Conservation (phyloP, 2,888 invertebrate genomes). For the Anarsia innoxiella region DNA sequence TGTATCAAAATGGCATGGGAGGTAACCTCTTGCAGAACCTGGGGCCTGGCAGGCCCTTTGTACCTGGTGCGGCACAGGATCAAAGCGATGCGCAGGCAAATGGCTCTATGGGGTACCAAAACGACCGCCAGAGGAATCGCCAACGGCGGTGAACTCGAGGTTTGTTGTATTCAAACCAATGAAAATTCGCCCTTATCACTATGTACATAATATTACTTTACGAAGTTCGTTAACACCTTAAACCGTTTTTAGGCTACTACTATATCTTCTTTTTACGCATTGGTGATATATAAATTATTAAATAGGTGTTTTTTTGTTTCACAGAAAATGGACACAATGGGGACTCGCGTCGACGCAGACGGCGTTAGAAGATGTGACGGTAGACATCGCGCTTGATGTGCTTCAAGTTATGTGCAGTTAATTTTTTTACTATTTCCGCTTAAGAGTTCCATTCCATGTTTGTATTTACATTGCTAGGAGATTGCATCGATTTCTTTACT, state of each 20-base stretch:
- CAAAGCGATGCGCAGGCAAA: slow-evolving; percentile 51
- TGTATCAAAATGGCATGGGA: slow-evolving; percentile 35
- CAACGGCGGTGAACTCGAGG: slow-evolving; percentile 68
- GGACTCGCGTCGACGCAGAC: slow-evolving; percentile 64
- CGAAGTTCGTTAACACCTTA: too few relatives aligned
- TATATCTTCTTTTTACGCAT: not conserved
- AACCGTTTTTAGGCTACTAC: not conserved
- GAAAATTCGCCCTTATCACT: slow-evolving; percentile 55
- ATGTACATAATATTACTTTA: not conserved
- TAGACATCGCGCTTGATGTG: not conserved
- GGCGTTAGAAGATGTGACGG: slow-evolving; percentile 42
- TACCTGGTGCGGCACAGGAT: slow-evolving; percentile 39
- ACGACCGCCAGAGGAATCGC: slow-evolving; percentile 71
- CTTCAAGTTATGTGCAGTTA: too few relatives aligned
- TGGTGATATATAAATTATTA: not conserved
- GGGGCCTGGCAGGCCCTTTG: slow-evolving; percentile 54
- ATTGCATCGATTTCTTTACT: too few relatives aligned
- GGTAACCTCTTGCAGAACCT: slow-evolving; percentile 49
- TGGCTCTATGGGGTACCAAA: slow-evolving; percentile 69
- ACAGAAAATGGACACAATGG: slow-evolving; percentile 69
- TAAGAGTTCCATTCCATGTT: too few relatives aligned
- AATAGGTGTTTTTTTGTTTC: slow-evolving; percentile 31
- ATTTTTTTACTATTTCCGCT: too few relatives aligned
- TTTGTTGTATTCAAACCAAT: slow-evolving; percentile 71
- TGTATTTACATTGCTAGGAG: too few relatives aligned